Percentiles rank a stretch among this genome's conserved stretches.
Conservation (phyloP, 2,113 vertebrate species). For the Dicrurus megarhynchus region DNA sequence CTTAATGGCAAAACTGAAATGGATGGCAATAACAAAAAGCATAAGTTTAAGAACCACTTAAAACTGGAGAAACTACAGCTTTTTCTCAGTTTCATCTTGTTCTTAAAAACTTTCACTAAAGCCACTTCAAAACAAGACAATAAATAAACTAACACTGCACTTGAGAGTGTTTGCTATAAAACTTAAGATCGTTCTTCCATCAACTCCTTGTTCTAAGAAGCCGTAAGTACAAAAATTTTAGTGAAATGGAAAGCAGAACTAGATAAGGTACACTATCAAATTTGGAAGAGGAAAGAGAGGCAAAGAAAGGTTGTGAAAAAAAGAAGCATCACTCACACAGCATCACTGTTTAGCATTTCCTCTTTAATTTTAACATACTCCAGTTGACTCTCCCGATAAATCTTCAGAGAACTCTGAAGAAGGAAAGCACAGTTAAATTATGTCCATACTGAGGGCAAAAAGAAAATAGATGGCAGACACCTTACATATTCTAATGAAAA, state of each 20-base stretch:
- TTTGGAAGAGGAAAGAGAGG: not conserved
- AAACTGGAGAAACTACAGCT: not conserved
- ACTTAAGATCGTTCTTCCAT: not conserved
- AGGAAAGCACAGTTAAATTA: not conserved
- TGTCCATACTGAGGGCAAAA: not conserved
- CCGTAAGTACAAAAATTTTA: not conserved
- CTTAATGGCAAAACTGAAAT: not conserved
- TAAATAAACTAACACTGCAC: not conserved
- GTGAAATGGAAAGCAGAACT: not conserved
- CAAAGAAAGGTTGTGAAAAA: not conserved
- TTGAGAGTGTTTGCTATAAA: not conserved
- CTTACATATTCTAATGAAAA: not conserved
- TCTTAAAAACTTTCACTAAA: not conserved
- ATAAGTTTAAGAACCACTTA: not conserved
- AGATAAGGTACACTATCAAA: not conserved
- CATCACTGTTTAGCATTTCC: constrained; percentile 78
- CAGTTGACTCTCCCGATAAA: constrained; percentile 76
- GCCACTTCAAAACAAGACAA: not conserved
- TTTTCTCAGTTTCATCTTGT: not conserved
- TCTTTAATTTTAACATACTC: constrained; percentile 79
- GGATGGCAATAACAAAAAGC: not conserved
- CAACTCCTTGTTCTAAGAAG: not conserved
- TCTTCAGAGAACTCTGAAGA: constrained; percentile 82
- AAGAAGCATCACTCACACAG: constrained; percentile 72
- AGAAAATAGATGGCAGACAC: not conserved